phyloP scores from a whole-genome alignment of 2,797 vertebrate species.

The Dicrostonyx torquatus region DNA sequence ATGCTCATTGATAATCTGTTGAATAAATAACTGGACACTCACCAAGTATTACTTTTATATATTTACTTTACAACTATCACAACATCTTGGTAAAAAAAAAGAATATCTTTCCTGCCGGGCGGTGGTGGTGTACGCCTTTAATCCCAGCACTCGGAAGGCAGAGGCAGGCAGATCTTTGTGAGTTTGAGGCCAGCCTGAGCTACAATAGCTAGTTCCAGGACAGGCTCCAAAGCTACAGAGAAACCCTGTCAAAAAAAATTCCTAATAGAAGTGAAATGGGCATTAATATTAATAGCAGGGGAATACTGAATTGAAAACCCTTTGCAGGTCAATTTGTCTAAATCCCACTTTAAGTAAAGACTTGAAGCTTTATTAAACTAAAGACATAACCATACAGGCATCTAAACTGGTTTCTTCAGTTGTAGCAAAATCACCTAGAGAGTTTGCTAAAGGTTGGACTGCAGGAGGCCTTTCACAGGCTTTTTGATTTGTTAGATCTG shows the following conservation, averaged over 20 bases:
- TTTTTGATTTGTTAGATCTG: background rate
- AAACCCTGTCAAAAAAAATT: background rate
- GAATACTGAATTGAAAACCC: background rate
- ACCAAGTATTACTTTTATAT: background rate
- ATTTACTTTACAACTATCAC: slow-evolving; percentile 3
- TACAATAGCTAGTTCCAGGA: too few species aligned
- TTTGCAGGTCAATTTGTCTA: background rate
- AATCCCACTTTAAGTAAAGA: background rate
- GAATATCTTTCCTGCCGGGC: background rate
- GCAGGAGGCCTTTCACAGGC: background rate
- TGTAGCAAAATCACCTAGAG: slow-evolving; percentile 4
- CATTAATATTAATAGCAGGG: slow-evolving; percentile 2
- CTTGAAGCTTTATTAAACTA: background rate
- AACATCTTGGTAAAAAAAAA: background rate
- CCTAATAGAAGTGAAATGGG: background rate
- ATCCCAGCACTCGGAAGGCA: too few species aligned
- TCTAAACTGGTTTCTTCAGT: background rate
- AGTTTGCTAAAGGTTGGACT: background rate
- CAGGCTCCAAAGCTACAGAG: too few species aligned
- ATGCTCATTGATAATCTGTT: slow-evolving; percentile 1
- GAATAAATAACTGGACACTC: background rate
- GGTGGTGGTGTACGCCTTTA: too few species aligned
- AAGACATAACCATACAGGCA: background rate
- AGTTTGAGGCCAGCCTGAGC: too few species aligned
- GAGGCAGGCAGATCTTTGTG: too few species aligned